Evolutionary conservation across 2,888 invertebrate species (phyloP).

Genomic region (Drosophila atripex): DNA sequence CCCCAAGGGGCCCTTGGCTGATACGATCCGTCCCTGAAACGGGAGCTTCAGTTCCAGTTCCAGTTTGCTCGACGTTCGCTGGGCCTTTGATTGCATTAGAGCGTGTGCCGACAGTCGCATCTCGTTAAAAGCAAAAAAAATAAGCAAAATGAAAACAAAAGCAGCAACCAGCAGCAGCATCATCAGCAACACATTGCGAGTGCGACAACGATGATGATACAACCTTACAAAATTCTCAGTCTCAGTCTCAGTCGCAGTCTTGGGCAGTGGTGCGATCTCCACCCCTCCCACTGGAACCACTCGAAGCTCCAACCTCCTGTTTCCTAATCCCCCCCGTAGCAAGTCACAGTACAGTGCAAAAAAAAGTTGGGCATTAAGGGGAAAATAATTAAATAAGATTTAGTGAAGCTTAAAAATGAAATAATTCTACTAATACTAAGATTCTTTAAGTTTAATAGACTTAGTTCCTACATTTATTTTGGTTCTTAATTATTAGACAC

Average conservation of each 20-base stretch:
- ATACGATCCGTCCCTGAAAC: constrained; percentile 7
- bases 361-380: background rate
- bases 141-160: constrained; percentile 70
- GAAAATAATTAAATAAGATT: background rate
- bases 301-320: background rate
- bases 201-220: constrained; percentile 62
- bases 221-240: constrained; percentile 76
- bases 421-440: background rate
- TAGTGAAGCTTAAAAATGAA: background rate
- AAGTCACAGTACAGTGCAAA: background rate
- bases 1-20: background rate
- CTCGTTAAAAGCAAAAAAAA: constrained; percentile 52
- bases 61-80: constrained; percentile 61
- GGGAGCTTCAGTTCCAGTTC: constrained; percentile 47
- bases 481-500: background rate
- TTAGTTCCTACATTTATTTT: background rate
- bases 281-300: background rate
- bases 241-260: constrained; percentile 58
- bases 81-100: constrained; percentile 75
- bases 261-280: constrained; percentile 42
- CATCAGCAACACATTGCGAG: constrained; percentile 41
- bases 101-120: constrained; percentile 73
- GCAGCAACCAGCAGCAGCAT: constrained; percentile 56
- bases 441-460: too few relatives aligned
- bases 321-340: background rate